These are phyloP conservation scores for Characodon lateralis DNA, from an alignment of 2,797 vertebrate genomes.

Conservation along the genomic window DNA sequence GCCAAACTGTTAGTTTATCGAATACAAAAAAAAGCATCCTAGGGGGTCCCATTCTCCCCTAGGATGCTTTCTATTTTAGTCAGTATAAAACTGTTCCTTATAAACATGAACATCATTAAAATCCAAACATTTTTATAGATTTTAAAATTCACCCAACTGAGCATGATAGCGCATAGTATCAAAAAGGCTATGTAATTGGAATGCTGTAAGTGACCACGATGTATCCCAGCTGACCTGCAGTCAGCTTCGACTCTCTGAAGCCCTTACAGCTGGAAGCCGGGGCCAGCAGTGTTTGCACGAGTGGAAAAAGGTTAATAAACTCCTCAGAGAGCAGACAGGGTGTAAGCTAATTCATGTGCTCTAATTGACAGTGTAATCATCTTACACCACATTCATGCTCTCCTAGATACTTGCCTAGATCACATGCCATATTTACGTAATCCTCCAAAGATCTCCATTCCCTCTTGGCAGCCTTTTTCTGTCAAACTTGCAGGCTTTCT, in stretches of 20 bases:
- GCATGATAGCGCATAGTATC: background rate
- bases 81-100: background rate
- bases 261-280: conserved; percentile 12
- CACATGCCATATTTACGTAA: conserved; percentile 67
- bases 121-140: background rate
- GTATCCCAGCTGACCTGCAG: conserved; percentile 38
- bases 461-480: conserved; percentile 35
- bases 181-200: background rate
- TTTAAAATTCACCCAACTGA: background rate
- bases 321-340: conserved; percentile 38
- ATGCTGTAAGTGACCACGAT: conserved; percentile 22
- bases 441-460: conserved; percentile 63
- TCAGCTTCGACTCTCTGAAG: conserved; percentile 8
- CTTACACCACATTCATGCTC: conserved; percentile 50
- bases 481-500: conserved; percentile 36
- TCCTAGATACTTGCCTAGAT: conserved; percentile 57
- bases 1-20: background rate
- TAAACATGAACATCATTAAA: background rate
- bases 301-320: conserved; percentile 59
- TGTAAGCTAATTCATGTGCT: conserved; percentile 50
- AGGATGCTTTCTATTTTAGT: background rate
- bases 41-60: background rate
- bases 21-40: background rate
- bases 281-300: conserved; percentile 42
- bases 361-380: conserved; percentile 71